Base-by-base conservation (phyloP, 2,113 vertebrate genomes). In the Ochotona curzoniae region DNA sequence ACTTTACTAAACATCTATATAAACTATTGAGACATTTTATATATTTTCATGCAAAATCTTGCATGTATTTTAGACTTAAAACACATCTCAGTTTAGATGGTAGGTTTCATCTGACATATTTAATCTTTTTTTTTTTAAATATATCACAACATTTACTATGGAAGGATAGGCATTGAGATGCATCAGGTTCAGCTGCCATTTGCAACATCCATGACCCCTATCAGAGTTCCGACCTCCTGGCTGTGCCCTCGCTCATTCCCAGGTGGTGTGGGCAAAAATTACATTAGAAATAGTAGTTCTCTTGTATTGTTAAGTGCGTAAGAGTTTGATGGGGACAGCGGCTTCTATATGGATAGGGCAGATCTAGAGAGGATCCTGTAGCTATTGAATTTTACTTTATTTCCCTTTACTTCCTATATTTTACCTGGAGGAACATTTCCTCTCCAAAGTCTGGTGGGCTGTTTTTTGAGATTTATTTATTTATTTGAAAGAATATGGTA, bases 11-110 rank as follows among this genome's bases (percentile, higher is more conserved):
- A 5, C 63, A 85, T 78, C 54, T 74, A 61, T 38, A 69, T 83
- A 57, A 67, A 83, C 67, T 47, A 44, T 64, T 35, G 64, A 90
- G 49, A 9, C 63, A 49, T 51, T 82, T 90, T 64, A 15, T 67
- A 80, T 80, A 20, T 83, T 91, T 75, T 90, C 66, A 69, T 67
- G 28, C 44, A 74, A 87, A 87, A 60, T 82, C n/a, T 73, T 21
- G 8, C 60, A 18, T 81, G 12, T 67, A 61, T 47, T 84, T 64
- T 87, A 85, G 0, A 38, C 18, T 78, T 80, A 82, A 47, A 89
- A 71, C 28, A 54, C 18, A 57, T 80, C 11, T 64, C 32, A 44
- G 32, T 82, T 88, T 7, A 74, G 57, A 35, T 54, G 26, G 15
- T 85, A 88, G 21, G 47, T 57, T 93, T 93, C 70, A 84, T 38